Percentiles rank a stretch among this genome's conserved stretches.
Evolutionary conservation across 2,113 vertebrate genomes (phyloP).

Genomic region (Panthera leo): DNA sequence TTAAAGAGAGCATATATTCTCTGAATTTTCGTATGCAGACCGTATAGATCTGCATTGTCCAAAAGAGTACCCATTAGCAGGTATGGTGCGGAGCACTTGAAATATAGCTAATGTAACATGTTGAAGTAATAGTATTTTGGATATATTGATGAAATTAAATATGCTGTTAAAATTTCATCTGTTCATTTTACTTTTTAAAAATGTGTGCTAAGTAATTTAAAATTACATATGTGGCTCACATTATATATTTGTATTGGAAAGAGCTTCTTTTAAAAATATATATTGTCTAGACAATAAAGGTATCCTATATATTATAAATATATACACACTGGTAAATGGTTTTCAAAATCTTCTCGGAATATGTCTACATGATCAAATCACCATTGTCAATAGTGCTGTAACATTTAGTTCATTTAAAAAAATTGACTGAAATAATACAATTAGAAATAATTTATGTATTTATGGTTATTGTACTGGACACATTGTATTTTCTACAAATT

Average conservation of each 20-base stretch:
- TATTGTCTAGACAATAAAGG: background rate
- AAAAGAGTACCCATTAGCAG: background rate
- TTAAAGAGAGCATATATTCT: background rate
- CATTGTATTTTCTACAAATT: background rate
- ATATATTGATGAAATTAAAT: background rate
- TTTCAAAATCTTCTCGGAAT: background rate
- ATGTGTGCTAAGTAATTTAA: background rate
- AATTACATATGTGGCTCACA: background rate
- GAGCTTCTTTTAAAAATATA: background rate
- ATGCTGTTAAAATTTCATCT: background rate
- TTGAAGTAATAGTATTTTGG: background rate
- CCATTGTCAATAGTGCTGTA: background rate
- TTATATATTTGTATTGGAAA: background rate
- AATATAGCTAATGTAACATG: background rate
- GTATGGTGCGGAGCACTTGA: background rate
- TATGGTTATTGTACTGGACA: background rate
- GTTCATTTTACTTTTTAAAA: background rate
- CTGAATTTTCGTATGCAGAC: background rate
- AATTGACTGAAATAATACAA: background rate
- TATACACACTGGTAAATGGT: background rate
- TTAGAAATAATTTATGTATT: background rate
- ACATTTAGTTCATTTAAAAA: background rate
- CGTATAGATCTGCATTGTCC: background rate
- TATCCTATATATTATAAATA: background rate
- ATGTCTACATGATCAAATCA: background rate